A percentile compares a stretch with the other conserved stretches of the same genome.
phyloP scores from a whole-genome alignment of 2,888 invertebrate species.

The Caenorhabditis angaria region DNA sequence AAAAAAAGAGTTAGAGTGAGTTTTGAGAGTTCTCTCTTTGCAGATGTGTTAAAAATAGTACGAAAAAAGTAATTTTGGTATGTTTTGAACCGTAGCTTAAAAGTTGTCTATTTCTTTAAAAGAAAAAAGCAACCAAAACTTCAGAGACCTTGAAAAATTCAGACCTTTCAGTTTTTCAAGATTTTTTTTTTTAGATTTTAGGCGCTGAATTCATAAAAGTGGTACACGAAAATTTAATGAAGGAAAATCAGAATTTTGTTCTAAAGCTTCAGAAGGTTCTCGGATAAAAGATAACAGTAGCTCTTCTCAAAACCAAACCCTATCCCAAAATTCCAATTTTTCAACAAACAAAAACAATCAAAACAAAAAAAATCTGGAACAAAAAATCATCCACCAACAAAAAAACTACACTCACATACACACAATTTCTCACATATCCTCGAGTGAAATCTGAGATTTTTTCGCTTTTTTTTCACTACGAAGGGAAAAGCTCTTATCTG shows the following conservation, averaged over 20 bases:
- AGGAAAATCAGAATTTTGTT: not conserved
- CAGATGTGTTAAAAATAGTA: no score
- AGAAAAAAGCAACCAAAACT: not conserved
- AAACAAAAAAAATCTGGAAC: not conserved
- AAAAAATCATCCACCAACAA: not conserved
- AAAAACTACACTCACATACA: no score
- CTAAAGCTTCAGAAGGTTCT: not conserved
- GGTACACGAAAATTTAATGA: not conserved
- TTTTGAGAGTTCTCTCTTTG: no score
- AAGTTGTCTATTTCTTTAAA: no score
- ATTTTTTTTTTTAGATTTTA: no score
- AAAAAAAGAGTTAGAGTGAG: no score
- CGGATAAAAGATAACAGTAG: not conserved
- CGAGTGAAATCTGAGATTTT: slow-evolving; percentile 43
- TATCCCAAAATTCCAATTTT: not conserved
- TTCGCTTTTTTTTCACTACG: slow-evolving; percentile 11
- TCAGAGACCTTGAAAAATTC: no score
- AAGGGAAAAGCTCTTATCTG: slow-evolving; percentile 6
- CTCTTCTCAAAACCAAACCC: no score
- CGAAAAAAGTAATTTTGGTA: no score
- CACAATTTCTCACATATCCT: slow-evolving; percentile 40
- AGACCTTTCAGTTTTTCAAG: no score
- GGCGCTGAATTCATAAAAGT: no score
- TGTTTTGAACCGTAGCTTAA: no score
- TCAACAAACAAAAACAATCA: not conserved